phyloP scores from a whole-genome alignment of 1,140 invertebrate species.

The Tetramorium alpestre region DNA sequence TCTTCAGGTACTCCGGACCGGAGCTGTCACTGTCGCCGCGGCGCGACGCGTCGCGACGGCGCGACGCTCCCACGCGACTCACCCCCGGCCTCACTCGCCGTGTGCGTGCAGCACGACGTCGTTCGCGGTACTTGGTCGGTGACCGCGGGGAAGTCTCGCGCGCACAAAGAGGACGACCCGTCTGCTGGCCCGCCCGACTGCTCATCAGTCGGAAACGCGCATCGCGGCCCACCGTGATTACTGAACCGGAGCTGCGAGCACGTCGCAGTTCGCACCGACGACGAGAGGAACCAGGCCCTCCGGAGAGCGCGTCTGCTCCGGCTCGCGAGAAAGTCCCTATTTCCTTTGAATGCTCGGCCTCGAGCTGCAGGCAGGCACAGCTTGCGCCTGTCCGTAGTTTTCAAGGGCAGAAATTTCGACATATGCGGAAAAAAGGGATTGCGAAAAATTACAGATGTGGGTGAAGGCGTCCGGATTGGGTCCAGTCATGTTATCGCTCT shows the following conservation, averaged over 20 bases:
- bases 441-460: background rate
- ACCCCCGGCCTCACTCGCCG: background rate
- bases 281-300: conserved; percentile 61
- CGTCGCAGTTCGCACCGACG: conserved; percentile 68
- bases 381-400: background rate
- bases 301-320: background rate
- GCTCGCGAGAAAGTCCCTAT: conserved; percentile 3
- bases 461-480: background rate
- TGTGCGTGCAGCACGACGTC: background rate
- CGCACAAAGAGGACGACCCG: conserved; percentile 46
- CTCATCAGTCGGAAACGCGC: conserved; percentile 57
- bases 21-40: conserved; percentile 68
- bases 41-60: conserved; percentile 56
- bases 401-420: too few species aligned
- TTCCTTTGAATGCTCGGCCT: background rate
- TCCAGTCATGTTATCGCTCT: background rate
- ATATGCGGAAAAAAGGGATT: background rate
- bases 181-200: background rate
- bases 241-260: conserved; percentile 68
- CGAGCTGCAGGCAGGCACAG: background rate
- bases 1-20: conserved; percentile 29
- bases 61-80: conserved; percentile 49
- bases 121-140: background rate
- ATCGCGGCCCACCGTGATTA: conserved; percentile 70
- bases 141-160: background rate